Evolutionary conservation across 2,113 vertebrate species (phyloP).

Genomic region (Anthoscopus minutus): DNA sequence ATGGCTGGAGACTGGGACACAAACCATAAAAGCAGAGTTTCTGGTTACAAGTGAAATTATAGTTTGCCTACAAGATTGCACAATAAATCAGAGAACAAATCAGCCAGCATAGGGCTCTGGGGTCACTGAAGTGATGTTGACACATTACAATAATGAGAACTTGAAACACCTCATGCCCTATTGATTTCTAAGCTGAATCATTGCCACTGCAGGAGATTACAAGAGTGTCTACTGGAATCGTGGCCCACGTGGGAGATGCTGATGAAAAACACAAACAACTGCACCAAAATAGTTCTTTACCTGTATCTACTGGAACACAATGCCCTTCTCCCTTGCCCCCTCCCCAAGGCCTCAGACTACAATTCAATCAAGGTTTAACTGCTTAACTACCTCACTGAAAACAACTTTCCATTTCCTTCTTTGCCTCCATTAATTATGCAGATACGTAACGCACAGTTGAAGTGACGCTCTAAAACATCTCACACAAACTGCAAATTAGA

Average conservation of each 20-base stretch:
- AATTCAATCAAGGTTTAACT: background rate
- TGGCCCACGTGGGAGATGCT: slow-evolving; percentile 57
- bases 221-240: slow-evolving; percentile 65
- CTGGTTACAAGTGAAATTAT: slow-evolving; percentile 78
- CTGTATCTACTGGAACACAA: slow-evolving; percentile 35
- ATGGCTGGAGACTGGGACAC: slow-evolving; percentile 63
- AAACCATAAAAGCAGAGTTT: slow-evolving; percentile 70
- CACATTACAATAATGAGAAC: slow-evolving; percentile 82
- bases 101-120: slow-evolving; percentile 66
- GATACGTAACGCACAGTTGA: background rate
- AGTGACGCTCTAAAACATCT: background rate
- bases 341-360: background rate
- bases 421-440: background rate
- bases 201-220: slow-evolving; percentile 74
- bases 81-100: slow-evolving; percentile 83
- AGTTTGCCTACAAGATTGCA: slow-evolving; percentile 76
- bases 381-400: background rate
- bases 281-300: slow-evolving; percentile 60
- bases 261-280: slow-evolving; percentile 69
- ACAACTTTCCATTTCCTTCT: slow-evolving; percentile 2
- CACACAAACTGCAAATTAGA: slow-evolving; percentile 19
- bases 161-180: slow-evolving; percentile 78
- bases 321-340: background rate
- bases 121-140: slow-evolving; percentile 76
- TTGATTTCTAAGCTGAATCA: slow-evolving; percentile 79